phyloP scores from a whole-genome alignment of 1,140 invertebrate species.

The Zophobas atratus region DNA sequence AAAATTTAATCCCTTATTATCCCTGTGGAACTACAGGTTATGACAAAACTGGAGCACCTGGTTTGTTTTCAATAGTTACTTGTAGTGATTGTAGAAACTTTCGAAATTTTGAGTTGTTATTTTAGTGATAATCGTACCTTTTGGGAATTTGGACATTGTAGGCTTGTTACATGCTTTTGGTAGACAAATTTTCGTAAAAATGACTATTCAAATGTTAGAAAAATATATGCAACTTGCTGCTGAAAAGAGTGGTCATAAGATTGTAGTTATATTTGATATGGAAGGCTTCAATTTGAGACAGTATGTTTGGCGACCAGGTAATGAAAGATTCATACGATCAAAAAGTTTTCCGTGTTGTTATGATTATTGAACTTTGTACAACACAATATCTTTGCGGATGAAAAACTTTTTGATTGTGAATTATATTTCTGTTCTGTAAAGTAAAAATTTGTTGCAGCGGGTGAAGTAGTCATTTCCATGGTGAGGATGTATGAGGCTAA shows the following conservation, averaged over 20 bases:
- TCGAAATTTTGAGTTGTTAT: neutral
- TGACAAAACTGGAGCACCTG: slow-evolving; percentile 89
- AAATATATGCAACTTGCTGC: slow-evolving; percentile 73
- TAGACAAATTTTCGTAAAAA: slow-evolving; percentile 81
- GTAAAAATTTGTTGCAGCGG: slow-evolving; percentile 71
- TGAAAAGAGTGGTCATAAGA: slow-evolving; percentile 71
- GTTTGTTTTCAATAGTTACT: slow-evolving; percentile 67
- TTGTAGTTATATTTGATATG: slow-evolving; percentile 88
- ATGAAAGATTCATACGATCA: neutral
- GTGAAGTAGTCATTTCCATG: slow-evolving; percentile 85
- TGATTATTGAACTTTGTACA: too few relatives aligned
- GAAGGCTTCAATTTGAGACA: slow-evolving; percentile 87
- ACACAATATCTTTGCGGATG: too few relatives aligned
- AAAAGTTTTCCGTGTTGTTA: too few relatives aligned
- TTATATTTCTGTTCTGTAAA: too few relatives aligned
- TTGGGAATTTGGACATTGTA: slow-evolving; percentile 82
- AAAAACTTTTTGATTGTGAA: too few relatives aligned
- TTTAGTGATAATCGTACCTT: slow-evolving; percentile 80
- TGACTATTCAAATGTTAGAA: slow-evolving; percentile 77
- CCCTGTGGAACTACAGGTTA: slow-evolving; percentile 84
- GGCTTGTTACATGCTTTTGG: slow-evolving; percentile 85
- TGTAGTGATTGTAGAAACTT: too few relatives aligned
- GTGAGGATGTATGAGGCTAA: slow-evolving; percentile 91
- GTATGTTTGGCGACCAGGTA: slow-evolving; percentile 89
- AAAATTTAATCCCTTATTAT: slow-evolving; percentile 80